Percentiles rank a stretch among this genome's conserved stretches.
phyloP scores from a whole-genome alignment of 2,113 vertebrate genomes.

The Melanerpes aurifrons region DNA sequence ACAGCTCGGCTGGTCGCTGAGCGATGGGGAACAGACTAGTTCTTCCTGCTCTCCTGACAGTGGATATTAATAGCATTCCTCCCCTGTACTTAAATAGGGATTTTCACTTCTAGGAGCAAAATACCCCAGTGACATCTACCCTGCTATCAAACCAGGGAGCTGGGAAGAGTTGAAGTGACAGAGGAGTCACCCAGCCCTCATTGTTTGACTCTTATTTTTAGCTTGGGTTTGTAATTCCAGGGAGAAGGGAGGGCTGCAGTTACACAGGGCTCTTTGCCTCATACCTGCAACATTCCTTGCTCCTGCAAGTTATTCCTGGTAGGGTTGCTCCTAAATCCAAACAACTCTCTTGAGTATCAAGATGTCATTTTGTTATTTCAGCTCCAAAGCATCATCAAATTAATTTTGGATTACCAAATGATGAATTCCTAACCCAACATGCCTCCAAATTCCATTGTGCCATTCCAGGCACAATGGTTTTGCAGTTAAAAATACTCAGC shows the following conservation, averaged over 20 bases:
- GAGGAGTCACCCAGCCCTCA: background rate
- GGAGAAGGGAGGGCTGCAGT: background rate
- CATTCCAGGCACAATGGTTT: background rate
- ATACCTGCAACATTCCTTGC: background rate
- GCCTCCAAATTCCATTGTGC: background rate
- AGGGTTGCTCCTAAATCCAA: background rate
- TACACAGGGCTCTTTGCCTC: background rate
- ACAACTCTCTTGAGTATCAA: background rate
- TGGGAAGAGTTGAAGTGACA: background rate
- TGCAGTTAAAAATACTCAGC: background rate
- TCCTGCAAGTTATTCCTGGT: background rate
- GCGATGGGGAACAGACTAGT: background rate
- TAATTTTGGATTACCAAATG: background rate
- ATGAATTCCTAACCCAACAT: background rate
- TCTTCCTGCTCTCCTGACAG: conserved; percentile 23
- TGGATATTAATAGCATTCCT: background rate
- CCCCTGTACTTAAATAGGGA: background rate
- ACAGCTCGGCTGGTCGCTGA: accelerated
- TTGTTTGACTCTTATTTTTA: background rate
- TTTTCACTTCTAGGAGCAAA: conserved; percentile 33
- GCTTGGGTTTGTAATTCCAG: background rate
- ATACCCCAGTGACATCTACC: background rate
- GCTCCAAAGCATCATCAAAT: background rate
- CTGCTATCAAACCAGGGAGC: background rate
- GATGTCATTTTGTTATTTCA: background rate